Conservation (phyloP, 2,797 vertebrate genomes). For the Enteromius afrohamiltoni region DNA sequence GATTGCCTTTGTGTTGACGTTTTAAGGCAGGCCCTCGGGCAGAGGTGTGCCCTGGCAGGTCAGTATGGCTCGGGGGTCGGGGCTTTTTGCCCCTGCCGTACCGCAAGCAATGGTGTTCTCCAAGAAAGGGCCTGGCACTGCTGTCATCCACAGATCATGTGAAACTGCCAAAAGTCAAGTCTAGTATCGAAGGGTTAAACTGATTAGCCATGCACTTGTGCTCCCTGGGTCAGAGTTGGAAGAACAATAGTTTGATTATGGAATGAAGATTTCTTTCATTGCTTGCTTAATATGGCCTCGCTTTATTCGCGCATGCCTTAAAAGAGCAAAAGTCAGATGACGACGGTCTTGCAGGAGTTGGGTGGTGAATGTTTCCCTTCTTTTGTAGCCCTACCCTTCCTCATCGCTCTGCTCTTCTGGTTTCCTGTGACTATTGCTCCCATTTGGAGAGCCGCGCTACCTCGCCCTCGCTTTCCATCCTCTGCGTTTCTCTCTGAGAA, state of each 20-base stretch:
- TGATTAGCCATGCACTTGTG: conserved; percentile 82
- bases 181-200: conserved; percentile 77
- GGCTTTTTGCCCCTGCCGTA: conserved; percentile 79
- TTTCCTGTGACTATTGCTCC: conserved; percentile 57
- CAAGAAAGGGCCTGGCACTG: conserved; percentile 77
- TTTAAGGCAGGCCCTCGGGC: conserved; percentile 78
- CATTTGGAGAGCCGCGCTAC: conserved; percentile 36
- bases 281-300: conserved; percentile 70
- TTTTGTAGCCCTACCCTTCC: conserved; percentile 70
- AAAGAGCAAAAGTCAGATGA: conserved; percentile 74
- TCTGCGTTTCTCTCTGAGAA: conserved; percentile 21
- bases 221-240: conserved; percentile 76
- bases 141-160: conserved; percentile 79
- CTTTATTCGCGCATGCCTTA: conserved; percentile 44
- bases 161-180: conserved; percentile 72
- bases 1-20: conserved; percentile 76
- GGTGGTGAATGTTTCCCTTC: conserved; percentile 70
- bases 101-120: conserved; percentile 69
- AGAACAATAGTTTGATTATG: conserved; percentile 83
- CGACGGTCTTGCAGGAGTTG: conserved; percentile 72
- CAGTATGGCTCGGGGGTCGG: conserved; percentile 76
- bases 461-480: conserved; percentile 31
- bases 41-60: conserved; percentile 78
- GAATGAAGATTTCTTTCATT: conserved; percentile 74
- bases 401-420: conserved; percentile 65